Base-by-base conservation (phyloP, 2,888 invertebrate species). In the Hyposoter didymator region DNA sequence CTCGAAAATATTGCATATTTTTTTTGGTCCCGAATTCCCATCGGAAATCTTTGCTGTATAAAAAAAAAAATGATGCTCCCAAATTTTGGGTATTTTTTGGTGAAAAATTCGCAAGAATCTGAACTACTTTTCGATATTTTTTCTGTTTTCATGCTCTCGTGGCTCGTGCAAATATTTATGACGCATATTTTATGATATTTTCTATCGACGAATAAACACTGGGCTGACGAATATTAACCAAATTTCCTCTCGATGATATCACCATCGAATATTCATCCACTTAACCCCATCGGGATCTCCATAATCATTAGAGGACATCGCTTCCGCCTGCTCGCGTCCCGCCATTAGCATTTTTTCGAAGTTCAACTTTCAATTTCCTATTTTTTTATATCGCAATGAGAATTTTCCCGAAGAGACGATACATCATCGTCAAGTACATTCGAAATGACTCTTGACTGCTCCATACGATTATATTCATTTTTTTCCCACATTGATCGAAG, bases 241-340 rank as follows among this genome's bases (percentile, higher is more conserved):
- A 22, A 75, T 70, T 49, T 59, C 6, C 39, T 49, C n/a, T 10
- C 17, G 14, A 49, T 19, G 22, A 49, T 10, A 43, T 12, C 28
- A 32, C n/a, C 8, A 32, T 45, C 32, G 55, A 47, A 32, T 55
- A 22, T 72, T 14, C 17, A 52, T 35, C 47, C 67, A 45, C 59
- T 47, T 55, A 62, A 45, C 32, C 49, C 45, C 22, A 59, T 5
- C 17, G 47, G n/a, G 69, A 69, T 47, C 19, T 17, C 59, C 67
- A 81, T 67, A 59, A 75, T 76, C 12, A 43, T 66, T 35, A 17
- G 17, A 6, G 74, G 12, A 22, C 10, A 59, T 35, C 7, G 12
- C 3, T 55, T 22, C 22, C 22, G 12, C 28, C 22, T 55, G 12
- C 10, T 4, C 55, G 22, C 22, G 12, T 22, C 22, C 43, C 43